phyloP scores from a whole-genome alignment of 2,888 invertebrate species.

The Copidosoma aretas region DNA sequence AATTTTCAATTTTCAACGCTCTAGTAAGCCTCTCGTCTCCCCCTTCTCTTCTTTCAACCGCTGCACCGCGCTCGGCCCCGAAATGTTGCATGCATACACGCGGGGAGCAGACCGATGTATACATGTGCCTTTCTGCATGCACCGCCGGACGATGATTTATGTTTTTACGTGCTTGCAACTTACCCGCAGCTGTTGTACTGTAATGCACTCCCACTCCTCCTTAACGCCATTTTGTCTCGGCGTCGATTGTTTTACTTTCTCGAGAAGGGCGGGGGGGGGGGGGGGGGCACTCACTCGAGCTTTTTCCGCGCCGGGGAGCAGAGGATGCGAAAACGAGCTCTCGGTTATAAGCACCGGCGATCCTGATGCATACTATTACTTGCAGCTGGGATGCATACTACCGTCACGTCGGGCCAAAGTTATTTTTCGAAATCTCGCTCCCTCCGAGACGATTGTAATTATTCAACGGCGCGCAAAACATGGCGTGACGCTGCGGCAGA shows the following conservation, averaged over 20 bases:
- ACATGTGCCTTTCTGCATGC: conserved; percentile 17
- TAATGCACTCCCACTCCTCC: too few species aligned
- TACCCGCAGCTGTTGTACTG: too few species aligned
- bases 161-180: not conserved
- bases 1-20: conserved; percentile 64
- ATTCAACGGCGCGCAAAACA: too few species aligned
- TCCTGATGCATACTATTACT: too few species aligned
- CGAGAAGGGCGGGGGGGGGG: conserved; percentile 14
- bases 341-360: too few species aligned
- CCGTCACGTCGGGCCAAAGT: too few species aligned
- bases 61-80: not conserved
- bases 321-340: not conserved
- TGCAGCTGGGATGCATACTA: too few species aligned
- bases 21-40: conserved; percentile 55
- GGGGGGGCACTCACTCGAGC: conserved; percentile 1
- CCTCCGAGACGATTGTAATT: too few species aligned
- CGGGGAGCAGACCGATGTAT: conserved; percentile 1
- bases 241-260: not conserved
- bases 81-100: not conserved
- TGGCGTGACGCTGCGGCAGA: too few species aligned
- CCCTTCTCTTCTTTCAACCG: not conserved
- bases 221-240: not conserved
- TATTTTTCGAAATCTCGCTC: too few species aligned
- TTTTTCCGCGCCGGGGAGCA: conserved; percentile 36
- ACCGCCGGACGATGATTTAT: conserved; percentile 33